Conservation (phyloP, 30 jellyfish, hydroid and myxozoan genomes). For the Sanderia malayensis region DNA sequence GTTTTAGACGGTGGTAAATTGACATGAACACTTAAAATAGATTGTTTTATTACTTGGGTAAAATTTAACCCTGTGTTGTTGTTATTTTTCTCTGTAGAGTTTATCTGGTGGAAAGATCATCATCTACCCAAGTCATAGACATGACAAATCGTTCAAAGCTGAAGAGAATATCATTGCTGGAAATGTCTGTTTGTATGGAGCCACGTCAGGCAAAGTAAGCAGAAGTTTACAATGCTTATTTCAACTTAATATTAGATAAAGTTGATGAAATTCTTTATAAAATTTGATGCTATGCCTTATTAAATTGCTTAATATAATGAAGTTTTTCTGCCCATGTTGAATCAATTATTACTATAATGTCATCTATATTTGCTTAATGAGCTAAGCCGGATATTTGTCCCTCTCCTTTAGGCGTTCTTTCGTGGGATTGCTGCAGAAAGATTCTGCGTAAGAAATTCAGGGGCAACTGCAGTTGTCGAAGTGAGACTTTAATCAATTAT, state of each 20-base stretch:
- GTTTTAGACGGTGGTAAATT: no score
- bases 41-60: no score
- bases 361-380: no score
- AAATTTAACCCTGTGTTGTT: not conserved
- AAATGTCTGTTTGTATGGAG: slow-evolving; percentile 80
- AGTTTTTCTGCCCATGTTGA: no score
- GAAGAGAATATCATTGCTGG: slow-evolving; percentile 82
- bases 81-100: slow-evolving; percentile 44
- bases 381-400: no score
- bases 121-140: slow-evolving; percentile 65
- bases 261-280: no score
- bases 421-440: slow-evolving; percentile 84
- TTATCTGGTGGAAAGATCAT: slow-evolving; percentile 84
- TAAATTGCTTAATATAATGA: no score
- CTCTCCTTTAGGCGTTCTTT: slow-evolving; percentile 53
- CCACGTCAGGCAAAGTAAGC: slow-evolving; percentile 80
- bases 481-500: slow-evolving; percentile 12
- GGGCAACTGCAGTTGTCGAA: slow-evolving; percentile 87
- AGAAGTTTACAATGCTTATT: not conserved
- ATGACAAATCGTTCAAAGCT: slow-evolving; percentile 52
- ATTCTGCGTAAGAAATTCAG: slow-evolving; percentile 78
- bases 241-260: no score
- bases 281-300: no score
- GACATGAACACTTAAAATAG: no score
- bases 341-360: no score